Base-by-base conservation (phyloP, 2,888 invertebrate species). In the Anorthoa munda region DNA sequence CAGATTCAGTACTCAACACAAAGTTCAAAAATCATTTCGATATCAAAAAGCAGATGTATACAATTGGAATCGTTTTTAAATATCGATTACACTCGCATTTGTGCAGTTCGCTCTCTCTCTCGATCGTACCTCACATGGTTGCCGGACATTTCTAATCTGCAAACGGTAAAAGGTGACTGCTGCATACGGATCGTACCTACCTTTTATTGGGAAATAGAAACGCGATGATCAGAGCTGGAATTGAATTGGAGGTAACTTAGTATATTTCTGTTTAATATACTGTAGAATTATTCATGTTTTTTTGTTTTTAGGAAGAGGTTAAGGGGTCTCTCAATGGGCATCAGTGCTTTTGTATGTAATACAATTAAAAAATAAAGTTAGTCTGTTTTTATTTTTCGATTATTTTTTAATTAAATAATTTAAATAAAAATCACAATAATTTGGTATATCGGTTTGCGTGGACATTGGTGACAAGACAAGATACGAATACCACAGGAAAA, bases 131-230 rank as follows among this genome's bases (percentile, higher is more conserved):
- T 31, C 81, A 71, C 67, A 59, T 83, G 81, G 83, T 80, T 75
- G 55, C 58, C 9, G 67, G 61, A 63, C 58, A 65, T 82, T 82
- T 84, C 77, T 82, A 84, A 82, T 84, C 82, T 82, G 50, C 58
- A 81, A 69, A 83, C 72, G 72, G 81, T 58, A 60, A 72, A 81
- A 76, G 81, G 67, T 76, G 83, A 80, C 70, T 80, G 73, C 83
- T 82, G 84, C 81, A 81, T 80, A 80, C 75, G 71, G 66, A 68
- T 75, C 46, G 65, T 26, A 23, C 11, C 69, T 17, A 26, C 9
- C 65, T 55, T 80, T 83, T 81, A 75, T 83, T 75, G 55, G 48
- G 58, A 66, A 71, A 71, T 9, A 66, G 70, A 66, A 80, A 71
- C 71, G 81, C 71, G 66, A 75, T 80, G 51, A 74, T 74, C 50